Percentiles rank a stretch among this genome's conserved stretches.
Evolutionary conservation across 2,888 invertebrate genomes (phyloP).

Genomic region (Boloria selene): DNA sequence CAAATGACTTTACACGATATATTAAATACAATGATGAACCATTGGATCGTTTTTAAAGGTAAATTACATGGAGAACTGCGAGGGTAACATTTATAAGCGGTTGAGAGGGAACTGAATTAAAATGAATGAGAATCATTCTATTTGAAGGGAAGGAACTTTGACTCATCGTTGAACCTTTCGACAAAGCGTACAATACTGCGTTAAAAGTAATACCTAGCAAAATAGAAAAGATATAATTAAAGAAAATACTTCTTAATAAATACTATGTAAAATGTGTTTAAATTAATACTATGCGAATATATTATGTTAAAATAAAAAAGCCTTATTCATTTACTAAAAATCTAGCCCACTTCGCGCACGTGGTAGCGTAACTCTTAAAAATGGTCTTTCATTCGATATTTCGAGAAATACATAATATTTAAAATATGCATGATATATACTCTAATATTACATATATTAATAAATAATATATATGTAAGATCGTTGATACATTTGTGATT

Average conservation of each 20-base stretch:
- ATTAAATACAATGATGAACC: slow-evolving; percentile 6
- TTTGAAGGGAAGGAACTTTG: slow-evolving; percentile 29
- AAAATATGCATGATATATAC: too few species aligned
- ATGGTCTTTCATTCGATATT: slow-evolving; percentile 1
- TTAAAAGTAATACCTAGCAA: slow-evolving; percentile 3
- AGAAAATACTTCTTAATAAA: too few species aligned
- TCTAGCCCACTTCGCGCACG: neutral
- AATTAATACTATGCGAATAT: neutral
- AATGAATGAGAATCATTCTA: slow-evolving; percentile 31
- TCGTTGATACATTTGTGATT: too few species aligned
- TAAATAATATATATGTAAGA: too few species aligned
- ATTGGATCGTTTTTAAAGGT: slow-evolving; percentile 20
- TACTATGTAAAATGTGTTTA: neutral
- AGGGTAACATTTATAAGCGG: slow-evolving; percentile 26
- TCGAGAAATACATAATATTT: neutral
- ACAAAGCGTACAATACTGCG: slow-evolving; percentile 14
- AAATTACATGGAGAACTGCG: slow-evolving; percentile 17
- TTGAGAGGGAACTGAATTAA: slow-evolving; percentile 31
- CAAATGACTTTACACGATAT: neutral
- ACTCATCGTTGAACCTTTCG: slow-evolving; percentile 19
- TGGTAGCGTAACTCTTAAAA: neutral
- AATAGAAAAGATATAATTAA: neutral
- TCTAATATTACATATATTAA: too few species aligned
- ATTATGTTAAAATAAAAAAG: slow-evolving; percentile 6
- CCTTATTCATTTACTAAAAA: neutral